Conservation (phyloP, 64 coral and sea anemone species). For the Montipora cactus region DNA sequence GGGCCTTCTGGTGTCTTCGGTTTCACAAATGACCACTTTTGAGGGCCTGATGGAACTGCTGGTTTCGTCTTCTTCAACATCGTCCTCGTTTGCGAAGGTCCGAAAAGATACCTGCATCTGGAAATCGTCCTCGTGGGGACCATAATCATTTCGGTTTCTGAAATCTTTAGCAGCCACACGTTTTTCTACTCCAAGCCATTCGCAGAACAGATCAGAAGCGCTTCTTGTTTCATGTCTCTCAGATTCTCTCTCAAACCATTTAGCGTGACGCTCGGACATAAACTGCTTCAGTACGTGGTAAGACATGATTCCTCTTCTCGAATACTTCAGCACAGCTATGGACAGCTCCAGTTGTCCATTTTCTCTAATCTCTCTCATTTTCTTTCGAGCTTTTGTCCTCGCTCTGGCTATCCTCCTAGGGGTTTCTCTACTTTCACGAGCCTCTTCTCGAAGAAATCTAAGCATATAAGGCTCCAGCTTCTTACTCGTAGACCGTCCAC, state of each 20-base stretch:
- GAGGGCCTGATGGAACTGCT: not conserved
- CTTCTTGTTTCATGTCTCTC: too few species aligned
- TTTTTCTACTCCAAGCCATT: too few species aligned
- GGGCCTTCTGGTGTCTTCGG: slow-evolving; percentile 10
- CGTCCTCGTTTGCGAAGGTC: slow-evolving; percentile 36
- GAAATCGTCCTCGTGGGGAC: not conserved
- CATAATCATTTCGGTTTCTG: not conserved
- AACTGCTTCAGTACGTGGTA: too few species aligned
- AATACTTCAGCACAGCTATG: too few species aligned
- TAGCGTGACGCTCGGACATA: too few species aligned
- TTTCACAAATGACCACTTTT: slow-evolving; percentile 60
- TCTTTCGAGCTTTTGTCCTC: not conserved
- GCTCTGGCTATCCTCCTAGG: not conserved
- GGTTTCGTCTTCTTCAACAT: slow-evolving; percentile 39
- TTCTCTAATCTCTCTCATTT: too few species aligned
- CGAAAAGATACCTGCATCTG: slow-evolving; percentile 36
- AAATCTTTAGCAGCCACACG: too few species aligned
- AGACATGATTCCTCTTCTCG: too few species aligned
- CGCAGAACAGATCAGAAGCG: too few species aligned
- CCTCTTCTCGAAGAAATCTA: slow-evolving; percentile 36
- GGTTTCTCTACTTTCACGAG: not conserved
- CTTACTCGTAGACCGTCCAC: slow-evolving; percentile 69
- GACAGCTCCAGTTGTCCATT: too few species aligned
- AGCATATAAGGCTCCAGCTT: slow-evolving; percentile 46
- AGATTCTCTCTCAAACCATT: too few species aligned